Conservation (phyloP, 1,140 invertebrate species). For the Holcopasites calliopsidis region DNA sequence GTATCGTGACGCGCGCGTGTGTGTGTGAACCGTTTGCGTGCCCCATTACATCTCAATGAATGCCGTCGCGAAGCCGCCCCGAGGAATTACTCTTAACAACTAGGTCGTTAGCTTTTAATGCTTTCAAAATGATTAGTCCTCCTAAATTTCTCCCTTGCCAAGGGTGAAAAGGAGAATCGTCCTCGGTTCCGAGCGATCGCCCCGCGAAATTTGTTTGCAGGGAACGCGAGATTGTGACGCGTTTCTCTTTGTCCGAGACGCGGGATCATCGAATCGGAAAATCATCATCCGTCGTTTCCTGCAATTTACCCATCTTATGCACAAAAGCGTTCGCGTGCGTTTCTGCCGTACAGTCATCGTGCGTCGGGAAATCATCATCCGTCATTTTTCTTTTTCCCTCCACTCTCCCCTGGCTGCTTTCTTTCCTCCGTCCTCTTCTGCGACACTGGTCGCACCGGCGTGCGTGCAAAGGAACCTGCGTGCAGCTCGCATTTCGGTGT, state of each 20-base stretch:
- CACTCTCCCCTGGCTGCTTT: background rate
- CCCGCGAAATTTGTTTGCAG: slow-evolving; percentile 36
- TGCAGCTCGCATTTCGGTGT: slow-evolving; percentile 39
- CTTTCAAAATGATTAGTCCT: too few relatives aligned
- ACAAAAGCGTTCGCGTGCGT: slow-evolving; percentile 56
- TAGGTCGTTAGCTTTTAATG: slow-evolving; percentile 4
- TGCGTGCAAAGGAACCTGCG: slow-evolving; percentile 38
- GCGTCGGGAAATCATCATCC: slow-evolving; percentile 61
- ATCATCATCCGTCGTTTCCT: slow-evolving; percentile 63
- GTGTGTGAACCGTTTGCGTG: slow-evolving; percentile 54
- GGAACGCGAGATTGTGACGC: slow-evolving; percentile 37
- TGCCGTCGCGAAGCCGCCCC: slow-evolving; percentile 44
- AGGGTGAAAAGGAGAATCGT: slow-evolving; percentile 9
- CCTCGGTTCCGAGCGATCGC: slow-evolving; percentile 28
- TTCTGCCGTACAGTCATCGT: slow-evolving; percentile 52
- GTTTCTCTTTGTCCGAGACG: slow-evolving; percentile 37
- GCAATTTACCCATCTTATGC: slow-evolving; percentile 45
- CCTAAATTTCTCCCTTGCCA: too few relatives aligned
- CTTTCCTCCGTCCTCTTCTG: background rate
- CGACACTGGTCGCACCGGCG: slow-evolving; percentile 45
- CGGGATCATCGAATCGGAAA: slow-evolving; percentile 63
- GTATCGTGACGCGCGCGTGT: slow-evolving; percentile 39
- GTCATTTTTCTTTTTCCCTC: slow-evolving; percentile 46
- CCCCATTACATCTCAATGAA: slow-evolving; percentile 59
- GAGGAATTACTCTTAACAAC: slow-evolving; percentile 27